Evolutionary conservation across 2,888 invertebrate species (phyloP), one percentile per base, ranked within the genome.

Genomic region (Anaspis maculata): DNA sequence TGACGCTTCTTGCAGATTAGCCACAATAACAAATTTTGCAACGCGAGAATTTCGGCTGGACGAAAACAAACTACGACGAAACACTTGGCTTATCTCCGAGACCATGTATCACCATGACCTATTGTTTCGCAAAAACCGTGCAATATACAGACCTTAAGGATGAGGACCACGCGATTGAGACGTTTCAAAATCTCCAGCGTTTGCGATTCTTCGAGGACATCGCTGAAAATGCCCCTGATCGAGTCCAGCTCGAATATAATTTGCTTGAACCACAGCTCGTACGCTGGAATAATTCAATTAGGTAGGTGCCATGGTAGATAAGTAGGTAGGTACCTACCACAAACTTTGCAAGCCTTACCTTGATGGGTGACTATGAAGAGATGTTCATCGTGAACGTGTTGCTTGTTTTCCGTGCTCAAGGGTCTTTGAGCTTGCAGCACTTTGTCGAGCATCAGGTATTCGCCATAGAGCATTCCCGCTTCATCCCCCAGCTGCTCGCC

Each of bases 231-330:
- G 2, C 74, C 68, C 24, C 94, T 70, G 15, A 98, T 84, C 0
- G 94, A 95, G 62, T 98, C 96, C 56, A 98, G 71, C 57, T 98
- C 98, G 64, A 80, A 95, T 42, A 98, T 85, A 29, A 98, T 94
- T 70, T 98, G 97, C 64, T 98, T 98, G 71, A 98, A 98, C 98
- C 97, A 98, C 3, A 98, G 72, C 67, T 98, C 98, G 68, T 97
- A 97, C 1, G 95, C 92, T 92, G 67, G 11, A 46, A 41, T 10
- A 7, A 24, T 9, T 24, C 11, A 24, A 24, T 11, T 24, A 11
- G 5, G 4, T 24, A 5, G 9, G 5, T 10, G 24, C 24, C 7
- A 10, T 5, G 24, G 9, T 24, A 10, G 12, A 43, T 52, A n/a
- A n/a, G n/a, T n/a, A n/a, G n/a, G n/a, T n/a, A n/a, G n/a, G n/a